These are phyloP conservation scores for Leontocebus nigricollis DNA, from an alignment of 2,797 vertebrate species.

Conservation along the genomic window DNA sequence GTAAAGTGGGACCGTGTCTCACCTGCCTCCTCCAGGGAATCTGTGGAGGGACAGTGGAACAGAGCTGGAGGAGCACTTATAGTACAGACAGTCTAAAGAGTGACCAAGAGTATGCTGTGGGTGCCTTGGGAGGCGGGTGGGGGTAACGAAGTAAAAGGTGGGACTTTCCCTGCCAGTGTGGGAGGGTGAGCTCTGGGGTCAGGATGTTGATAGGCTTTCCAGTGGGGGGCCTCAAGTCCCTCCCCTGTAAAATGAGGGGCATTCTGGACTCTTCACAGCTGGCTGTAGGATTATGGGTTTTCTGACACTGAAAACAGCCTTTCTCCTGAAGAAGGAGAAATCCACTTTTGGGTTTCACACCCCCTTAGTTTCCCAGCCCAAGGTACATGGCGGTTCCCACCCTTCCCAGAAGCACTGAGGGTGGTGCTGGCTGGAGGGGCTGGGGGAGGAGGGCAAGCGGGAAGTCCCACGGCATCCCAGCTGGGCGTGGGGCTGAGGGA, in stretches of 20 bases:
- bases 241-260: not conserved
- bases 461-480: not conserved
- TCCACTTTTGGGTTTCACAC: not conserved
- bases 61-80: not conserved
- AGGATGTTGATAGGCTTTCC: not conserved
- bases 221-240: not conserved
- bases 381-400: not conserved
- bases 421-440: not conserved
- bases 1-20: not conserved
- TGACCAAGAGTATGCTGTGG: no score
- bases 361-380: not conserved
- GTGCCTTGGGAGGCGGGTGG: no score
- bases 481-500: slow-evolving; percentile 3
- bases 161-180: not conserved
- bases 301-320: not conserved
- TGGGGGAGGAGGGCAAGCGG: not conserved
- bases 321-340: not conserved
- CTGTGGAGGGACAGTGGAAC: not conserved
- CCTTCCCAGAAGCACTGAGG: not conserved
- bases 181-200: not conserved
- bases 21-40: not conserved
- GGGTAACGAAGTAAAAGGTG: not conserved
- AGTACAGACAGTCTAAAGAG: not conserved
- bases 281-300: not conserved
- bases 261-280: not conserved